Conservation (phyloP, 2,113 vertebrate species). For the Bungarus multicinctus region DNA sequence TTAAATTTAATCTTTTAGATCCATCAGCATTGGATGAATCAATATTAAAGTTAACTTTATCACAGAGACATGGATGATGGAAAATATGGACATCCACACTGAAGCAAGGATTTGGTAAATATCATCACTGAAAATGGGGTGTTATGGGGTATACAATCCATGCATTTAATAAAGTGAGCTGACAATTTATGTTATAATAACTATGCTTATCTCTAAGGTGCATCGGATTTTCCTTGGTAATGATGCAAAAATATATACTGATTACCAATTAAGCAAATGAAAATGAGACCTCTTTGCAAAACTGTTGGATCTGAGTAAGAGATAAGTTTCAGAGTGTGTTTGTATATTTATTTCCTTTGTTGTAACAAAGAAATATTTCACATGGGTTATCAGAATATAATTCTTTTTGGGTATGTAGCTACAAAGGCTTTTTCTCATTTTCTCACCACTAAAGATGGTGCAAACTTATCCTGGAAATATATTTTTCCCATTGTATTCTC, state of each 20-base stretch:
- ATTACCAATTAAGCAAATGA: background rate
- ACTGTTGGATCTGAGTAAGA: background rate
- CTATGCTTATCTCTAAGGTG: background rate
- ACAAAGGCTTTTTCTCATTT: background rate
- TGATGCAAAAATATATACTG: background rate
- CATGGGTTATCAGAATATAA: background rate
- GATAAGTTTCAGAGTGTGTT: background rate
- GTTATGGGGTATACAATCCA: background rate
- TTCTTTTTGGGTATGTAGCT: background rate
- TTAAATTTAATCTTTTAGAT: background rate
- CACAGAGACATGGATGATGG: background rate
- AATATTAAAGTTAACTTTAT: background rate
- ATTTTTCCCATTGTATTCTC: background rate
- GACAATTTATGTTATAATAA: background rate
- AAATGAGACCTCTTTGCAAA: background rate
- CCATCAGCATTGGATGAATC: background rate
- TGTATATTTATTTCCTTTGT: background rate
- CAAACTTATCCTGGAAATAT: background rate
- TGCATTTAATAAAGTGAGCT: background rate
- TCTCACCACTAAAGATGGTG: background rate
- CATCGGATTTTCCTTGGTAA: background rate
- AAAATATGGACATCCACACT: background rate
- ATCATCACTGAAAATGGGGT: background rate
- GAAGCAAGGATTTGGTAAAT: background rate
- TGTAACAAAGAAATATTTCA: background rate